Base-by-base conservation (phyloP, 2,888 invertebrate genomes). In the Tinea trinotella region DNA sequence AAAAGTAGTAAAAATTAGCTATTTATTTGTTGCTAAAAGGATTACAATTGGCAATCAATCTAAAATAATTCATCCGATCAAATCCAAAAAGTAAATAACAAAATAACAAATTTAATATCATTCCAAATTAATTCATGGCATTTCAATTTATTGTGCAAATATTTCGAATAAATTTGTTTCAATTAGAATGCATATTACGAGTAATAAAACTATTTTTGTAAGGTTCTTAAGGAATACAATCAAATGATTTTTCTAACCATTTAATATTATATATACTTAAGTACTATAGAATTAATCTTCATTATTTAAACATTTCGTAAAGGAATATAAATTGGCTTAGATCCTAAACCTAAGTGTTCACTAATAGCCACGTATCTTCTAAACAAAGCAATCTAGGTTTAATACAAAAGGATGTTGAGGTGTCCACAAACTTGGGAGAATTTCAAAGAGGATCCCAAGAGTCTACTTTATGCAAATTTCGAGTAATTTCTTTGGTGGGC, bases 401-500 rank as follows among this genome's bases (percentile, higher is more conserved):
- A 50, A 50, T 50, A 50, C 50, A 24, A 50, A 70, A 73, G 72
- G 74, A 71, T 74, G 75, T 76, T 70, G 71, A 68, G 69, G 68
- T 75, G 74, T 74, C 74, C 75, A 71, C 75, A 71, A 76, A 80
- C 74, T 78, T 73, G 61, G 60, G 72, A 65, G 64, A 80, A 74
- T 77, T 78, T 74, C 79, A 76, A 78, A 80, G 78, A 71, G 71
- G 69, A 68, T 73, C 81, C 74, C 76, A 65, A 59, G 76, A 73
- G 74, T 76, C 76, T 76, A 77, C 77, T 81, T 81, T 80, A 83
- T 81, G 82, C 74, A 80, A 83, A 81, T 81, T 72, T 72, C 63
- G 69, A 69, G 78, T 79, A 80, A 81, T 80, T 82, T 77, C 79
- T 76, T 76, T 72, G 72, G 79, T 74, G 75, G 72, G 73, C 74